These are phyloP conservation scores for Dipodomys spectabilis DNA, from an alignment of 2,113 vertebrate genomes.

Conservation along the genomic window DNA sequence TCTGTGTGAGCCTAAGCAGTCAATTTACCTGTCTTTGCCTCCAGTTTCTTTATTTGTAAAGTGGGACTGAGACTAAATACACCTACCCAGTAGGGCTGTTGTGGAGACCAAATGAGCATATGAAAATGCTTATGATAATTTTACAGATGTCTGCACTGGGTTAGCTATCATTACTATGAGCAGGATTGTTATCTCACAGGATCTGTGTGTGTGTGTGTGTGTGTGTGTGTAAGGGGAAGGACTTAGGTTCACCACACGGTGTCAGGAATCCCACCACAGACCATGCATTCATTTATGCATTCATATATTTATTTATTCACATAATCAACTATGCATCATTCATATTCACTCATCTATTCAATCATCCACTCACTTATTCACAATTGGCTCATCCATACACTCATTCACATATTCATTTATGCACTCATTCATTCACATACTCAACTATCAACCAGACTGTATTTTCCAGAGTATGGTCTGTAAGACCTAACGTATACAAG, in stretches of 20 bases:
- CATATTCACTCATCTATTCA: no score
- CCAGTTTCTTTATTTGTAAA: neutral
- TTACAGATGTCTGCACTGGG: no score
- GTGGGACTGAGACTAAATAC: neutral
- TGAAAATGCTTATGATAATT: neutral
- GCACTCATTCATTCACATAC: no score
- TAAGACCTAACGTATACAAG: accelerated
- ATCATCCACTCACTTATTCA: no score
- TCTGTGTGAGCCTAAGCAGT: neutral
- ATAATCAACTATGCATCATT: no score
- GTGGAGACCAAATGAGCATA: neutral
- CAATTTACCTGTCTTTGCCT: neutral
- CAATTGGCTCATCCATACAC: no score
- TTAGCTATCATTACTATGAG: no score
- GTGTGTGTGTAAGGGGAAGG: no score
- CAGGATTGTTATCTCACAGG: neutral
- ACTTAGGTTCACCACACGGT: no score
- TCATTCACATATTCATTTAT: neutral
- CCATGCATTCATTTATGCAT: neutral
- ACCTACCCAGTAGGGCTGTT: neutral
- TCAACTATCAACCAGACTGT: neutral
- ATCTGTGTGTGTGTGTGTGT: no score
- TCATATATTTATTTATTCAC: neutral
- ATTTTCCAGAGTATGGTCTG: neutral
- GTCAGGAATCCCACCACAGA: neutral